Conservation (phyloP, 2,888 invertebrate genomes). For the Thysanoteuthis rhombus region DNA sequence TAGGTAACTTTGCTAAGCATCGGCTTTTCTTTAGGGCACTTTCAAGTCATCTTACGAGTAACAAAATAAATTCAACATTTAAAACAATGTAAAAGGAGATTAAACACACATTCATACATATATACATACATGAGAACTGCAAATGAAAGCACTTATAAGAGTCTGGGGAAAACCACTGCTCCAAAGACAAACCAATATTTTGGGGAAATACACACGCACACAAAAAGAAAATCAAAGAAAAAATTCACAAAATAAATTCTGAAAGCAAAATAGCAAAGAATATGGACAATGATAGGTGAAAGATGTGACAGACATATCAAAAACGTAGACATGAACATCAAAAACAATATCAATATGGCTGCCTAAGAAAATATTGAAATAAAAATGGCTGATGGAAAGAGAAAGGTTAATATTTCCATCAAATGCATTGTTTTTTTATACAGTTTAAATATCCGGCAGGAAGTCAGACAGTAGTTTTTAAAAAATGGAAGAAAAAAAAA, state of each 20-base stretch:
- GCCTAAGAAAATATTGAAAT: not conserved
- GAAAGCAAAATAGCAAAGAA: not conserved
- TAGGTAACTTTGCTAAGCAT: not conserved
- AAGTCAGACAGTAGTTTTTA: constrained; percentile 12
- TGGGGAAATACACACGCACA: not conserved
- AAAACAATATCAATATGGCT: not conserved
- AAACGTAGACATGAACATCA: not conserved
- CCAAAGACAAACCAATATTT: not conserved
- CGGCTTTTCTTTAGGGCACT: not conserved
- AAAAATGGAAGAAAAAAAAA: not conserved
- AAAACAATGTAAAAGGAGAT: not conserved
- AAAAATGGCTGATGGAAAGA: not conserved
- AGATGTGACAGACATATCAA: constrained; percentile 12
- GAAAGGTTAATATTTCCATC: constrained; percentile 12
- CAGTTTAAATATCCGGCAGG: constrained; percentile 12
- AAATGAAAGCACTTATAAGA: not conserved
- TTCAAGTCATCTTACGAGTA: no score
- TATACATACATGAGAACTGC: not conserved
- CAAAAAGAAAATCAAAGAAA: not conserved
- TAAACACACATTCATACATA: no score
- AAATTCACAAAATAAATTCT: not conserved
- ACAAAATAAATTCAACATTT: not conserved
- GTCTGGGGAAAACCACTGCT: not conserved
- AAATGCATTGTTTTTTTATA: not conserved
- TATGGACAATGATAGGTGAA: not conserved